Evolutionary conservation across 92 coral and sea anemone species (phyloP).

Genomic region (Bergia sp.): DNA sequence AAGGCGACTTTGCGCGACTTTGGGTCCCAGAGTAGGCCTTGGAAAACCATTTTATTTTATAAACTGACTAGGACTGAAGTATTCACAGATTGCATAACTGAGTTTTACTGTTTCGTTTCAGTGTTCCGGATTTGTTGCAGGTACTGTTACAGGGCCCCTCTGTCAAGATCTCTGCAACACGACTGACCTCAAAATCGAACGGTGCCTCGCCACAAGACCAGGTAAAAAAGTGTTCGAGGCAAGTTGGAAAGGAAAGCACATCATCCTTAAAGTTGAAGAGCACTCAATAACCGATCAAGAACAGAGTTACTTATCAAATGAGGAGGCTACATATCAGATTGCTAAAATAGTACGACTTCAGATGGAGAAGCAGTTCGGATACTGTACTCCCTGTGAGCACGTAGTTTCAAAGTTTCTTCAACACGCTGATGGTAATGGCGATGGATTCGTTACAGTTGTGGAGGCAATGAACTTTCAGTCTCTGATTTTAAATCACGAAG

Average conservation of each 20-base stretch:
- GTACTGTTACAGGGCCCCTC: slow-evolving; percentile 51
- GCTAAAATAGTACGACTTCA: neutral
- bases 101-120: slow-evolving; percentile 6
- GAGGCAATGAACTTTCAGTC: slow-evolving; percentile 61
- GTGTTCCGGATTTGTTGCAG: slow-evolving; percentile 54
- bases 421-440: slow-evolving; percentile 60
- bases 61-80: neutral
- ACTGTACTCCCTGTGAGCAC: slow-evolving; percentile 56
- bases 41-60: neutral
- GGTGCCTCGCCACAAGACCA: slow-evolving; percentile 34
- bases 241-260: slow-evolving; percentile 50
- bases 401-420: slow-evolving; percentile 25
- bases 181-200: slow-evolving; percentile 20
- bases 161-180: slow-evolving; percentile 52
- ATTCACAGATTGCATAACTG: neutral
- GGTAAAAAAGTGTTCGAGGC: slow-evolving; percentile 55
- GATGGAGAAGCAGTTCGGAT: slow-evolving; percentile 11
- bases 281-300: slow-evolving; percentile 2
- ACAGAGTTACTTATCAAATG: neutral
- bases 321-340: neutral
- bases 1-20: no score
- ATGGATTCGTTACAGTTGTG: slow-evolving; percentile 55
- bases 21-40: no score
- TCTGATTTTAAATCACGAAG: slow-evolving; percentile 55
- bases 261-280: slow-evolving; percentile 45